Evolutionary conservation across 2,113 vertebrate species (phyloP), one percentile per base, ranked within the genome.

Genomic region (Chaetodon trifascialis): DNA sequence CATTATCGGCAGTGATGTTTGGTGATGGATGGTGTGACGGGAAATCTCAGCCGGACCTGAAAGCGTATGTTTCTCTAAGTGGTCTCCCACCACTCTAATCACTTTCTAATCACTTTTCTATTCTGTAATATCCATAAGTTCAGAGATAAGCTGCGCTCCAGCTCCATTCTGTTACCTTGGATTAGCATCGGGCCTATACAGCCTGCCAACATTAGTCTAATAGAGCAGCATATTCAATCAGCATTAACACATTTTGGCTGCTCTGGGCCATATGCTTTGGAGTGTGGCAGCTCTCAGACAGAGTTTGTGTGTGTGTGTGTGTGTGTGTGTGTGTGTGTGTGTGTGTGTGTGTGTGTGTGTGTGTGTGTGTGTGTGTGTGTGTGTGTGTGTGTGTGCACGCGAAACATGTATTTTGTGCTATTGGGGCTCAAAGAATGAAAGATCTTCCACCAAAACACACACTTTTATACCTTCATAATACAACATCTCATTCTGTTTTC

Each of bases 31-130:
- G 54, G 83, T 86, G 86, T 82, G 83, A 84, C 59, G 73, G 80
- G 51, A 86, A 91, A 84, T 85, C 85, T 81, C 84, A 73, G 63
- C 44, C 49, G 23, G 79, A 80, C 76, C 88, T 86, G 77, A 86
- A 84, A 92, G 91, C 88, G 83, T 92, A 91, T 91, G 90, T 92
- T 91, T 89, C 82, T 86, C 67, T 84, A 89, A 92, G 82, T 84
- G 88, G 86, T 91, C 47, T 84, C 73, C 83, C 74, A 49, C 69
- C 90, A 90, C 79, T 92, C 89, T 93, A 92, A 94, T 94, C 91
- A 94, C 87, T 90, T 89, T 90, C 82, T 79, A 84, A 88, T 84
- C 84, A 86, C 80, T 89, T 86, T 89, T 52, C 83, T 85, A 25
- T 87, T 84, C 86, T 86, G 78, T 86, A 90, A 94, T 89, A 85